Evolutionary conservation across 1,140 invertebrate genomes (phyloP).

Genomic region (Euura saliciscinereae): DNA sequence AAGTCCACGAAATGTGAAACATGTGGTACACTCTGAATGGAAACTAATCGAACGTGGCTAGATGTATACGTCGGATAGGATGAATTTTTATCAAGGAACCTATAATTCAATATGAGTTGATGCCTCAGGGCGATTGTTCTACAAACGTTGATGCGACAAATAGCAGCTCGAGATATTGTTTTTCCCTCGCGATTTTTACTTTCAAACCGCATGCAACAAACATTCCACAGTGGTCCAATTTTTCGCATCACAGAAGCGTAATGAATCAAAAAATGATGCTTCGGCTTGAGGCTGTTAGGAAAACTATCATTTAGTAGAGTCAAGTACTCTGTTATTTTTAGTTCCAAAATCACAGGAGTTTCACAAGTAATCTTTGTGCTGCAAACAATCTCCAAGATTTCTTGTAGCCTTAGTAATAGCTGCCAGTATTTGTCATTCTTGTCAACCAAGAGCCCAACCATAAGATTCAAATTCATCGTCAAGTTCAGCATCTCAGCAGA

Average conservation of each 20-base stretch:
- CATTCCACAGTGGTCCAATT: slow-evolving; percentile 22
- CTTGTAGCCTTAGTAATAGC: slow-evolving; percentile 20
- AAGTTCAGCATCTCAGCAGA: slow-evolving; percentile 25
- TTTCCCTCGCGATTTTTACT: slow-evolving; percentile 27
- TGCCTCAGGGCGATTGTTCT: slow-evolving; percentile 24
- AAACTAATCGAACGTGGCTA: too few relatives aligned
- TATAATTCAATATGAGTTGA: too few relatives aligned
- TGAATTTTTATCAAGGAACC: too few relatives aligned
- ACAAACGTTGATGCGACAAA: slow-evolving; percentile 25
- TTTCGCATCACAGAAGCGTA: slow-evolving; percentile 21
- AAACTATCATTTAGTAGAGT: slow-evolving; percentile 9
- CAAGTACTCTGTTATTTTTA: slow-evolving; percentile 22
- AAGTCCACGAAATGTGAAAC: too few relatives aligned
- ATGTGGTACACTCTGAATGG: too few relatives aligned
- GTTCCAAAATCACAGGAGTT: too few relatives aligned
- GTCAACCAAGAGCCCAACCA: slow-evolving; percentile 23
- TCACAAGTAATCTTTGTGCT: slow-evolving; percentile 14
- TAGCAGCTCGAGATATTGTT: slow-evolving; percentile 17
- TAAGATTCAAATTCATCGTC: slow-evolving; percentile 24
- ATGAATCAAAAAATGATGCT: slow-evolving; percentile 28
- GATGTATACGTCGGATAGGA: too few relatives aligned
- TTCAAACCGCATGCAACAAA: slow-evolving; percentile 25
- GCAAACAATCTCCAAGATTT: slow-evolving; percentile 17
- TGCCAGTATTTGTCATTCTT: slow-evolving; percentile 18
- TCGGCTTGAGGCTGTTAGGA: slow-evolving; percentile 21